These are phyloP conservation scores for Campopleginae sp. DNA, from an alignment of 2,888 invertebrate species.

Conservation along the genomic window DNA sequence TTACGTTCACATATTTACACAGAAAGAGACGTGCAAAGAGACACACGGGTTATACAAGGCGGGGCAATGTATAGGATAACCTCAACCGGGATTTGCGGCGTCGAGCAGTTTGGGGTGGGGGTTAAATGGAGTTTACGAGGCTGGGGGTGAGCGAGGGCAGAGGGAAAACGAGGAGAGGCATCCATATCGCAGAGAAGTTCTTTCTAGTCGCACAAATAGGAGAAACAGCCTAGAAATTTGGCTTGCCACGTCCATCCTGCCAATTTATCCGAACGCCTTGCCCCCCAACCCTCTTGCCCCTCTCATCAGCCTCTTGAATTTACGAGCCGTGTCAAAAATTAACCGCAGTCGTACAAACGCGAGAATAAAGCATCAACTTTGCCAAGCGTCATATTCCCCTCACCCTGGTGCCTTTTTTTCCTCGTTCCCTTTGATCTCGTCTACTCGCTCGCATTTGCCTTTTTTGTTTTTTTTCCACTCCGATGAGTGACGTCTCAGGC, in stretches of 20 bases:
- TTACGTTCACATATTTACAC: constrained; percentile 13
- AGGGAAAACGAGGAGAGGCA: constrained; percentile 29
- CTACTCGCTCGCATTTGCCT: not conserved
- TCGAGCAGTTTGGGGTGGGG: constrained; percentile 11
- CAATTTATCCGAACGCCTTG: constrained; percentile 46
- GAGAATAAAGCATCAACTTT: constrained; percentile 47
- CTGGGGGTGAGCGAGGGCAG: not conserved
- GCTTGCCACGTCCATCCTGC: constrained; percentile 49
- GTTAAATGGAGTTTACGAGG: constrained; percentile 5
- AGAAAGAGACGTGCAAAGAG: constrained; percentile 5
- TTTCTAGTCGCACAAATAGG: not conserved
- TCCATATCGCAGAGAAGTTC: not conserved
- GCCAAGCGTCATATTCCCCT: not conserved
- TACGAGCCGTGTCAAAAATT: constrained; percentile 69
- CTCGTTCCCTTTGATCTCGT: not conserved
- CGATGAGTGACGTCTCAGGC: not conserved
- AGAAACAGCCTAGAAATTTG: constrained; percentile 2
- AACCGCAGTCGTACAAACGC: constrained; percentile 63
- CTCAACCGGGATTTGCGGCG: constrained; percentile 50
- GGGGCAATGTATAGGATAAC: not conserved
- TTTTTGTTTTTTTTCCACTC: not conserved
- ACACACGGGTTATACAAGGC: constrained; percentile 9
- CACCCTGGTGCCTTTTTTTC: not conserved
- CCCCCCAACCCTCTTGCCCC: no score
- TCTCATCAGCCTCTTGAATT: constrained; percentile 52